Evolutionary conservation across 2,113 vertebrate genomes (phyloP), one percentile per base, ranked within the genome.

Genomic region (Xiphophorus maculatus): DNA sequence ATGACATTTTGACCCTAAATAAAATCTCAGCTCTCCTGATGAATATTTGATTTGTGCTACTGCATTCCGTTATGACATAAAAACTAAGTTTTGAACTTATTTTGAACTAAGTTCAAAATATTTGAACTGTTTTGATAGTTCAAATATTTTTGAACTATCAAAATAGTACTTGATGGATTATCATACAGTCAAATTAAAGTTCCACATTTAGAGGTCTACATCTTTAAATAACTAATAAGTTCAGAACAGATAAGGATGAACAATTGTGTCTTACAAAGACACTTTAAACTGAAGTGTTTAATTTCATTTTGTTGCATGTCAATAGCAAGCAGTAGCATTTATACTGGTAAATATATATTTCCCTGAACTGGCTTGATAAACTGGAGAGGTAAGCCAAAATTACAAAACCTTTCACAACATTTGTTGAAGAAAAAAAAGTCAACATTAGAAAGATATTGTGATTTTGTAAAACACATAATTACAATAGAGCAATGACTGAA

Each of bases 321-420:
- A 22, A 3, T 30, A 63, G 14, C 29, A 69, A 14, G 33, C 30
- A 74, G 27, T 17, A 25, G 4, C 37, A 72, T 74, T 73, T 2
- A 67, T 58, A 9, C 14, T 63, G 35, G 35, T 9, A 44, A 65
- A 9, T 70, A 5, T 70, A 5, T 35, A 61, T 66, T 75, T 66
- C 44, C 19, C 37, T 79, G 69, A 82, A 84, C 61, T 64, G 14
- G 11, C 28, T 54, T 44, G 32, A 62, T 54, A 11, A 66, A 58
- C 19, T 58, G 25, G 25, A 40, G 37, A 60, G 40, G 40, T 28
- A 19, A 15, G 7, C 10, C 8, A 54, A 25, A 69, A n/a, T 37
- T 25, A 37, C 19, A 22, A 65, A 69, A 19, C 2, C 10, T n/a
- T 65, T 76, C 13, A 3, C 29, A 28, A 33, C n/a, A 69, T 29